Base-by-base conservation (phyloP, 2,113 vertebrate species). In the Mesembrinibis cayennensis region DNA sequence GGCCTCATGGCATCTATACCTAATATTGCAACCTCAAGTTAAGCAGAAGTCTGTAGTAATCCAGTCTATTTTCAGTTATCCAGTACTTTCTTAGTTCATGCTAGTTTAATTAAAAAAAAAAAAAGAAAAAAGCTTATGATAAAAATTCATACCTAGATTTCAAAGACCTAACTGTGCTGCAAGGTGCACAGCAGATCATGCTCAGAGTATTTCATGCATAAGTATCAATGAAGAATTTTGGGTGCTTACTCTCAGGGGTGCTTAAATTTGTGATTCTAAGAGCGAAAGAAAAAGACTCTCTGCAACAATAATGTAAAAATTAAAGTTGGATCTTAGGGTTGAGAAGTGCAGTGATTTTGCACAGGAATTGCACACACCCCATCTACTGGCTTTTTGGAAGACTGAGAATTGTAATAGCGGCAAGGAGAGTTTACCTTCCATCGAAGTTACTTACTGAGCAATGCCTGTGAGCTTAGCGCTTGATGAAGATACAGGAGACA, bases 311-410 rank as follows among this genome's bases (percentile, higher is more conserved):
- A 13, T 5, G 42, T 36, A 59, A 86, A 82, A 89, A 81, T 25
- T 66, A 10, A 47, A 67, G 36, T 1, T 56, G 47, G 34, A 61
- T 89, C 56, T 82, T 59, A 42, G 52, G n/a, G 36, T 26, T 85
- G 38, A 53, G 34, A 74, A 91, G 47, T 36, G 27, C 76, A 58
- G 53, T n/a, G 62, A 45, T 87, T 85, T 30, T 73, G 36, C 84
- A 82, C 23, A 79, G 56, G 87, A 90, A 94, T 18, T 94, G 69
- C 95, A 96, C 95, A 94, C 66, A 95, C 93, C 87, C 96, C 95
- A 97, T 94, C 95, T 97, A 89, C 96, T 95, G 95, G 96, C 84
- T 97, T 91, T 93, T 74, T 4, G 2, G 81, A 76, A 96, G 95
- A 94, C 78, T 95, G 73, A 95, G 61, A 85, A 74, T 74, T 87